A percentile compares a stretch with the other conserved stretches of the same genome.
phyloP scores from a whole-genome alignment of 2,113 vertebrate species.

The Odontophorus gujanensis region DNA sequence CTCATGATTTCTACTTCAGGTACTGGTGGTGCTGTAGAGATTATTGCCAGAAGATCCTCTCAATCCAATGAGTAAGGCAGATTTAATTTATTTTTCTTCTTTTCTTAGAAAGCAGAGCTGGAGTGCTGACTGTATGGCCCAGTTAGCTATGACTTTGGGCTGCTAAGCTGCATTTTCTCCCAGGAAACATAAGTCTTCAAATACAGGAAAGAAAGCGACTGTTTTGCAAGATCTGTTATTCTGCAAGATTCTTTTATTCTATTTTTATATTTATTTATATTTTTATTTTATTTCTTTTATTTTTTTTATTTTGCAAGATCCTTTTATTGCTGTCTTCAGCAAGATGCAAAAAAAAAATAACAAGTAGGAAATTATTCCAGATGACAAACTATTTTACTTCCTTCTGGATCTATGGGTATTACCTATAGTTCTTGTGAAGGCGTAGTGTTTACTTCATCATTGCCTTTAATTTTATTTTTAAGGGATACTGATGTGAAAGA shows the following conservation, averaged over 20 bases:
- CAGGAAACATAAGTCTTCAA: not conserved
- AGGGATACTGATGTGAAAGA: not conserved
- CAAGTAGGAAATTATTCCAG: not conserved
- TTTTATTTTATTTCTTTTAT: too few relatives aligned
- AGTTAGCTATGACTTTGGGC: not conserved
- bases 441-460: not conserved
- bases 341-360: not conserved
- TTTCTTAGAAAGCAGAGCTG: not conserved
- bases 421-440: not conserved
- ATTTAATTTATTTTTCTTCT: not conserved
- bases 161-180: not conserved
- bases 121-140: not conserved
- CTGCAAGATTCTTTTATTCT: too few relatives aligned
- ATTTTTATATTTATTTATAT: too few relatives aligned
- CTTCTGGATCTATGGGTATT: not conserved
- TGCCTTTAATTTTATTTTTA: not conserved
- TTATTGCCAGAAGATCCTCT: not conserved
- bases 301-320: too few relatives aligned
- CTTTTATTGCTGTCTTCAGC: not conserved
- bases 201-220: not conserved
- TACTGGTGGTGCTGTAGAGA: not conserved
- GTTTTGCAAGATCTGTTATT: not conserved
- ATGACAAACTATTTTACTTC: not conserved
- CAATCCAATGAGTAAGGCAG: not conserved
- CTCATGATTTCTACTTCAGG: not conserved